These are phyloP conservation scores for Nomada ruficornis DNA, from an alignment of 2,888 invertebrate species.

Conservation along the genomic window DNA sequence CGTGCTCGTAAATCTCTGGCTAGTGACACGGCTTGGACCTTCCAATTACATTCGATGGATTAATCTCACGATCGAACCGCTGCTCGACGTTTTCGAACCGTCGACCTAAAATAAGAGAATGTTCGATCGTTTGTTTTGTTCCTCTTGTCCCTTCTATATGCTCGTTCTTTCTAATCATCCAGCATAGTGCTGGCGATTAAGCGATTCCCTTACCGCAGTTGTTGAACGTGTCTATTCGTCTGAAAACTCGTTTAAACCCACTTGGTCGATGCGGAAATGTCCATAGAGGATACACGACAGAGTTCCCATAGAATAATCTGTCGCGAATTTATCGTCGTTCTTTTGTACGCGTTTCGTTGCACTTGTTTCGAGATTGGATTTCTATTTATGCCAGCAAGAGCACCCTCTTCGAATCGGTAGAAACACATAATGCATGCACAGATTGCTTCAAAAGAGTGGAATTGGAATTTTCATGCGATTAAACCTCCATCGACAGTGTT, in stretches of 20 bases:
- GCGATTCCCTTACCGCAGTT: background rate
- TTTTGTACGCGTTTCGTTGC: background rate
- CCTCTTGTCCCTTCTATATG: conserved; percentile 1
- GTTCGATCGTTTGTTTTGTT: conserved; percentile 42
- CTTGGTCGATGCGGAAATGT: conserved; percentile 1
- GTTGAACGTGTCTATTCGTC: conserved; percentile 26
- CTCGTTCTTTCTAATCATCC: conserved; percentile 35
- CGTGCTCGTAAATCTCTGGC: conserved; percentile 57
- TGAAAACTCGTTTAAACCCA: conserved; percentile 30
- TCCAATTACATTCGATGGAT: conserved; percentile 69
- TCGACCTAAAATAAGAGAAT: conserved; percentile 26
- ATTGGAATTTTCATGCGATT: background rate
- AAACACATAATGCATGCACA: no score
- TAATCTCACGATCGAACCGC: conserved; percentile 65
- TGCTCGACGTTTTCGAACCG: conserved; percentile 50
- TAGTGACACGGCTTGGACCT: conserved; percentile 51
- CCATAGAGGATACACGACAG: background rate
- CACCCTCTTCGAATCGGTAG: background rate
- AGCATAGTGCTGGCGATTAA: background rate
- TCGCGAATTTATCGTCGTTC: background rate
- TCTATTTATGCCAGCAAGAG: conserved; percentile 8
- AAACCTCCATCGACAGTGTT: no score
- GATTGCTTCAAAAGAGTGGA: background rate
- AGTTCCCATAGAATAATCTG: background rate
- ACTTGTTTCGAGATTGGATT: conserved; percentile 4